These are phyloP conservation scores for Scaptomyza flava DNA, from an alignment of 2,888 invertebrate species.

Conservation along the genomic window DNA sequence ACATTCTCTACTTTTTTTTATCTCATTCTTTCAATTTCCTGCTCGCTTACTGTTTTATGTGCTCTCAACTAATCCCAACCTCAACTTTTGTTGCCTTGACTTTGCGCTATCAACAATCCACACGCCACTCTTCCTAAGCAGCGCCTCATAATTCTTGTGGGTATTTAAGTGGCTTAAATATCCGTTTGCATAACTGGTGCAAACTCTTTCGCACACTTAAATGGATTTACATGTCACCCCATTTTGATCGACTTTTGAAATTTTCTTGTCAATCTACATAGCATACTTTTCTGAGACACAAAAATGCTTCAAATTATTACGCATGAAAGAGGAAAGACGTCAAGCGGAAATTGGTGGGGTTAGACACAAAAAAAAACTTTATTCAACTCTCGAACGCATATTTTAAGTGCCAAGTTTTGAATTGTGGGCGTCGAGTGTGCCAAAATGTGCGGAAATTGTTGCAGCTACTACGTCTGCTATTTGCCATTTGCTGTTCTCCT, in stretches of 20 bases:
- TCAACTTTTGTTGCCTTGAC: slow-evolving; percentile 27
- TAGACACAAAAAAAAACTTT: slow-evolving; percentile 14
- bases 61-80: slow-evolving; percentile 51
- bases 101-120: slow-evolving; percentile 19
- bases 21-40: slow-evolving; percentile 50
- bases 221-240: slow-evolving; percentile 52
- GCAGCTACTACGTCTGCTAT: slow-evolving; percentile 57
- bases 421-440: slow-evolving; percentile 59
- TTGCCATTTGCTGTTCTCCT: slow-evolving; percentile 59
- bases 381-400: slow-evolving; percentile 60
- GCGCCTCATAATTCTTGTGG: slow-evolving; percentile 40
- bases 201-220: slow-evolving; percentile 55
- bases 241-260: slow-evolving; percentile 49
- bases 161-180: slow-evolving; percentile 54
- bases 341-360: slow-evolving; percentile 3
- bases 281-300: slow-evolving; percentile 56
- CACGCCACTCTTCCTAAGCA: neutral
- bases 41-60: slow-evolving; percentile 58
- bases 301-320: slow-evolving; percentile 56
- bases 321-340: slow-evolving; percentile 8
- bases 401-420: slow-evolving; percentile 74
- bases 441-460: slow-evolving; percentile 68
- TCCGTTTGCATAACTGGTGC: slow-evolving; percentile 32
- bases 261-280: slow-evolving; percentile 50
- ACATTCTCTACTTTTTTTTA: slow-evolving; percentile 5